Conservation (phyloP, 1,140 invertebrate genomes). For the Stegodyphus dumicola region DNA sequence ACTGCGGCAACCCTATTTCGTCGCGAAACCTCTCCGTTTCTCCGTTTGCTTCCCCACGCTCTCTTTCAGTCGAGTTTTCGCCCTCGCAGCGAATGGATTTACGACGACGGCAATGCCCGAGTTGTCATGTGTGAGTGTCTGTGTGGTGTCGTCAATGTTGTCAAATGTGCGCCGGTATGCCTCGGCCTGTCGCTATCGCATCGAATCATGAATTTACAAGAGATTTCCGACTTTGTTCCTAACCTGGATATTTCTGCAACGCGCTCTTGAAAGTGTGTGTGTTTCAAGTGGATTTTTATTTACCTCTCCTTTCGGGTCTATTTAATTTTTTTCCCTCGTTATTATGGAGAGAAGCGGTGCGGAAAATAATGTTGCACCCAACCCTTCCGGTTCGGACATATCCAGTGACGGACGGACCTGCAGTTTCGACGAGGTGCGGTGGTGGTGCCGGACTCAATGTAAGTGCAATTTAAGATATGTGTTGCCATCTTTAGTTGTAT, state of each 20-base stretch:
- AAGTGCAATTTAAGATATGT: conserved; percentile 9
- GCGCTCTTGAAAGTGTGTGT: not conserved
- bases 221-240: not conserved
- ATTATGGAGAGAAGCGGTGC: conserved; percentile 38
- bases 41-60: not conserved
- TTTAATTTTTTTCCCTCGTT: conserved; percentile 4
- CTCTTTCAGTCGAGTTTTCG: conserved; percentile 16
- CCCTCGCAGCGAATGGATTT: conserved; percentile 11
- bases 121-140: not conserved
- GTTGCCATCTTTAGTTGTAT: too few species aligned
- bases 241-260: not conserved
- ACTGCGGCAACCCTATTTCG: conserved; percentile 5
- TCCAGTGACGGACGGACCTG: conserved; percentile 6
- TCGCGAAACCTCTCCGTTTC: not conserved
- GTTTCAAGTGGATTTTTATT: not conserved
- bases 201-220: conserved; percentile 14
- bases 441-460: conserved; percentile 54
- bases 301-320: not conserved
- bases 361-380: conserved; percentile 31
- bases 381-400: conserved; percentile 58
- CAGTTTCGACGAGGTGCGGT: conserved; percentile 43
- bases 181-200: not conserved
- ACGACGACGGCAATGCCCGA: not conserved
- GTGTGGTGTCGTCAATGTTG: conserved; percentile 9
- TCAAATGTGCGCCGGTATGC: conserved; percentile 14